phyloP scores from a whole-genome alignment of 2,797 vertebrate species.

The Sebastes goodei region DNA sequence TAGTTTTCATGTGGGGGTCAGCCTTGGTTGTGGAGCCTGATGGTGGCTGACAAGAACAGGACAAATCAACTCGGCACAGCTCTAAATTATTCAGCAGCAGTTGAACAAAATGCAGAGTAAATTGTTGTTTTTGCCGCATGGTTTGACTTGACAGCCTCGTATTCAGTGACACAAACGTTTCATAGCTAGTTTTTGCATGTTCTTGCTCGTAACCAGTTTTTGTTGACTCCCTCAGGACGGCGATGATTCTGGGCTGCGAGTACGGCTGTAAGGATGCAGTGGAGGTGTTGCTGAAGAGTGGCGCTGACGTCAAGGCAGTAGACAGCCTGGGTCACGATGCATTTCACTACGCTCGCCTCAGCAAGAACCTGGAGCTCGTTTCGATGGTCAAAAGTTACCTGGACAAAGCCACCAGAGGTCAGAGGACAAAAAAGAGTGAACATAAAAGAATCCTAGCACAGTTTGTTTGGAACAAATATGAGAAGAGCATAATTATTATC shows the following conservation, averaged over 20 bases:
- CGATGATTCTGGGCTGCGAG: conserved; percentile 94
- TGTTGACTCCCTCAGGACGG: conserved; percentile 81
- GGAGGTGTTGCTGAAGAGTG: conserved; percentile 89
- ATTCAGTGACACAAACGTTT: neutral
- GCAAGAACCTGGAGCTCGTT: conserved; percentile 90
- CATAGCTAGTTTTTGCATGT: neutral
- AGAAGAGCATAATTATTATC: neutral
- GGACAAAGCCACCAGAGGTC: conserved; percentile 89
- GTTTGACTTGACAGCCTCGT: neutral
- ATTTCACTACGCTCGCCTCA: conserved; percentile 91
- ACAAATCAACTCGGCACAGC: neutral
- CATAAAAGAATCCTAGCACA: neutral
- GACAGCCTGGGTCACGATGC: conserved; percentile 90
- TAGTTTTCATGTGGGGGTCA: no score
- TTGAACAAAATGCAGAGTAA: neutral
- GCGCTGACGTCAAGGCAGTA: conserved; percentile 84
- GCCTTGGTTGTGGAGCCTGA: no score
- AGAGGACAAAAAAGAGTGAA: neutral
- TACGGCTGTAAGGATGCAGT: conserved; percentile 93
- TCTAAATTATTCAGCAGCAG: neutral
- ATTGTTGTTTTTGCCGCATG: neutral
- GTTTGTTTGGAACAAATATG: neutral
- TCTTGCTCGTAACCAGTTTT: neutral
- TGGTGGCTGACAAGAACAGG: neutral
- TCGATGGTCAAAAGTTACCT: conserved; percentile 85